phyloP scores from a whole-genome alignment of 2,797 vertebrate genomes.

The Pseudochromis fuscus region DNA sequence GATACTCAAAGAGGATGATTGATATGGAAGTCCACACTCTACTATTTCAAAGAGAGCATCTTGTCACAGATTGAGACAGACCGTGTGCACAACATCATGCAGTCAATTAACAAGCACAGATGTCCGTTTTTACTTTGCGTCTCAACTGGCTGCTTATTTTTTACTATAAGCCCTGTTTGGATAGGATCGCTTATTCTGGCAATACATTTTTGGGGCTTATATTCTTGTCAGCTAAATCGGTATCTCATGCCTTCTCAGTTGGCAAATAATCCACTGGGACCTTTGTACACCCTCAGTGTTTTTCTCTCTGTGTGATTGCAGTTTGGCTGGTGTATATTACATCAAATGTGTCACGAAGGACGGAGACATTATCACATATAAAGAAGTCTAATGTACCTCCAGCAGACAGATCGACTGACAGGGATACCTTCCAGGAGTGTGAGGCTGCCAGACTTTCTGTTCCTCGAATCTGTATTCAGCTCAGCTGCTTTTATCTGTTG shows the following conservation, averaged over 20 bases:
- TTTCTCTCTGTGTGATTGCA: conserved; percentile 30
- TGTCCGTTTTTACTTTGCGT: conserved; percentile 32
- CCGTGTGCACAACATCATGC: neutral
- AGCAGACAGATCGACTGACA: conserved; percentile 28
- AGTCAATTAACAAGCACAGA: conserved; percentile 27
- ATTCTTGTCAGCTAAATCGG: conserved; percentile 36
- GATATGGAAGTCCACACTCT: neutral
- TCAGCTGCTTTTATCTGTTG: conserved; percentile 11
- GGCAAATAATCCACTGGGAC: conserved; percentile 47
- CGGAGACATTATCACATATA: conserved; percentile 28
- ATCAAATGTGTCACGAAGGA: conserved; percentile 45
- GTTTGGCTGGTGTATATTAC: conserved; percentile 41
- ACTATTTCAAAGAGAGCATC: conserved; percentile 1
- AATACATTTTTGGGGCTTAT: conserved; percentile 29
- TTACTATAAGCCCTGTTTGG: conserved; percentile 1
- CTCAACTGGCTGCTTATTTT: conserved; percentile 30
- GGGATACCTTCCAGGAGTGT: conserved; percentile 20
- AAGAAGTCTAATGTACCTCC: conserved; percentile 35
- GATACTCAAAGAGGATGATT: conserved; percentile 5
- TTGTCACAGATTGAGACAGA: conserved; percentile 5
- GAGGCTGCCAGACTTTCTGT: conserved; percentile 1
- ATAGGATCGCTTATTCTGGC: conserved; percentile 4
- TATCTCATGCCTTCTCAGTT: conserved; percentile 44
- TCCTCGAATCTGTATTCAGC: conserved; percentile 14
- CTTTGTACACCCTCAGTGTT: conserved; percentile 24